Base-by-base conservation (phyloP, 1,140 invertebrate species). In the Bombus confusus region DNA sequence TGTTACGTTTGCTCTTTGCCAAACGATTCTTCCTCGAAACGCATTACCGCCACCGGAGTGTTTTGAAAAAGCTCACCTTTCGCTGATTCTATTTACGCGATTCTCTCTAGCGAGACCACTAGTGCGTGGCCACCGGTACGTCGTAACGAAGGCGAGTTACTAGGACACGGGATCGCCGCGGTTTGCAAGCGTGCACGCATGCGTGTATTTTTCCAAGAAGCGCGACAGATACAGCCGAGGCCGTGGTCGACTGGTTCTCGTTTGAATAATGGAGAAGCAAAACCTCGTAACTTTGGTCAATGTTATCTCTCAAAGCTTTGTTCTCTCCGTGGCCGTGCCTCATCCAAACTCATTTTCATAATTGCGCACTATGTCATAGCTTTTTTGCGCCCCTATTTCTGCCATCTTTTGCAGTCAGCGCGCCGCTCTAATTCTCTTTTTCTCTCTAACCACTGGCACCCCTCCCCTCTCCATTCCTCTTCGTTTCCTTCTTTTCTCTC, bases 281-380 rank as follows among this genome's bases (percentile, higher is more conserved):
- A 91, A 91, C 86, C 90, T 90, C 89, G 89, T 90, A 91, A 91
- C 87, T 90, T 87, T 90, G 90, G 90, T 88, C 89, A 91, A 91
- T 91, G 90, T 91, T 91, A 91, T 91, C 87, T 91, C 90, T 91
- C 90, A 91, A 91, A 91, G 89, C 90, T 90, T 90, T 90, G 88
- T 90, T 81, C 83, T 69, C 64, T 52, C 64, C 73, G 83, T 78
- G 76, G 76, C 37, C 68, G 88, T 83, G 68, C 80, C 81, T 72
- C 87, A 85, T 87, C 88, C 89, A 90, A 91, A 91, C 89, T 91
- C 88, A 90, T 90, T 91, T 91, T 91, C 90, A 91, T 91, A 91
- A 91, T 90, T 90, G 85, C 87, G 75, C 75, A 73, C 85, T 72
- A 90, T 81, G 89, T 80, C 80, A 86, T 82, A 83, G 66, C 62